A percentile compares a stretch with the other conserved stretches of the same genome.
These are phyloP conservation scores for Cyanistes caeruleus DNA, from an alignment of 2,113 vertebrate species.

Conservation along the genomic window DNA sequence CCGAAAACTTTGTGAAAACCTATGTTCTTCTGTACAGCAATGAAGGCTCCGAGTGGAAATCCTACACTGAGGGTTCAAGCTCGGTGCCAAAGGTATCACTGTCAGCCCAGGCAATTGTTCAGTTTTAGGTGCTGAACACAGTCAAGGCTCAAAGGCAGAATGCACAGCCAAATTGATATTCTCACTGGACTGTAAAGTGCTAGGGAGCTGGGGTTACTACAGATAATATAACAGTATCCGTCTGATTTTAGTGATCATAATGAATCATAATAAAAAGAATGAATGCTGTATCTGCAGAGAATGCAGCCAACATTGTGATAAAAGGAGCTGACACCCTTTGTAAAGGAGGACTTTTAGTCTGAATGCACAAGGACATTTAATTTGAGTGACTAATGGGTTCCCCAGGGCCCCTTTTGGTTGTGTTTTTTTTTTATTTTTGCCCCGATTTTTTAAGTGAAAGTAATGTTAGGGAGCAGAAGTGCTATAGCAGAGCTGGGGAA, in stretches of 20 bases:
- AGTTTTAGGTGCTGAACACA: neutral
- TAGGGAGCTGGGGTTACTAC: neutral
- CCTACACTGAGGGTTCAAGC: constrained; percentile 78
- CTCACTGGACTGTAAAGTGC: neutral
- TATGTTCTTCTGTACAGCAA: constrained; percentile 84
- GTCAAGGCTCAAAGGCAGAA: neutral
- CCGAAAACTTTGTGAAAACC: constrained; percentile 84
- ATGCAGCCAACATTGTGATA: neutral
- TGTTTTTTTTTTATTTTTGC: neutral
- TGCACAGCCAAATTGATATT: neutral
- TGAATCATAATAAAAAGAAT: neutral
- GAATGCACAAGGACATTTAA: neutral
- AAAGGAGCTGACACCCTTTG: neutral
- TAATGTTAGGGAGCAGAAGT: neutral
- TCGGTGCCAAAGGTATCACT: constrained; percentile 78
- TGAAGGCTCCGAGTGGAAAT: constrained; percentile 81
- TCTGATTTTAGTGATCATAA: neutral
- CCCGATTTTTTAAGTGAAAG: neutral
- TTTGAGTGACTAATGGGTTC: neutral
- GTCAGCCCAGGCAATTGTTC: neutral
- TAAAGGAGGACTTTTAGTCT: neutral
- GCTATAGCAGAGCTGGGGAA: neutral
- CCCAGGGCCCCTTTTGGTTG: neutral
- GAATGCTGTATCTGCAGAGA: neutral
- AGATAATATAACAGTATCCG: neutral